Base-by-base conservation (phyloP, 2,888 invertebrate genomes). In the Mimumesa dahlbomi region DNA sequence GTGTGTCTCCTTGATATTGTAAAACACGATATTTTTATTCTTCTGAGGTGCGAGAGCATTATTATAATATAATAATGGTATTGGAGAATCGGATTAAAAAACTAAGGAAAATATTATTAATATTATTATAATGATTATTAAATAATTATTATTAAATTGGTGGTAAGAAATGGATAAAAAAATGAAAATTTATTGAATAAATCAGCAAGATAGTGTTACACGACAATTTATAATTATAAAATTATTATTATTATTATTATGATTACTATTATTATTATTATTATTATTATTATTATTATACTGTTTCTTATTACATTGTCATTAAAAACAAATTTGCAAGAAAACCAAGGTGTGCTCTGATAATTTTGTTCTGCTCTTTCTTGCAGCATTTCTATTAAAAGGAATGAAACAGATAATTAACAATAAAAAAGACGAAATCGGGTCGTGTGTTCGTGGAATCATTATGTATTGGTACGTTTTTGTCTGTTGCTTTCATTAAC, bases 301-400 rank as follows among this genome's bases (percentile, higher is more conserved):
- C 85, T 83, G 87, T 88, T 89, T 88, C 85, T 85, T 87, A 87
- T 88, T 89, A 88, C 87, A 88, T 87, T 88, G 85, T 88, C 84
- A 88, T 88, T 88, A 88, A 88, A 87, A 87, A 86, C 82, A 82
- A 85, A 85, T 80, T 81, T 80, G 81, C 81, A 80, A 81, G 58
- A 81, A n/a, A n/a, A n/a, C n/a, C n/a, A 77, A 80, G 62, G 56
- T 71, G 56, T 75, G 75, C 75, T 69, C 75, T 81, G 57, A 63
- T 78, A 77, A 81, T 78, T 79, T 73, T 68, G 25, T 56, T 71
- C 65, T 72, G 59, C 56, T 71, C 65, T 71, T 49, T 56, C 65
- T 73, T 65, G 72, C 72, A 65, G n/a, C n/a, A n/a, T n/a, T n/a
- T n/a, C n/a, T n/a, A n/a, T n/a, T n/a, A n/a, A n/a, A n/a, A n/a